Base-by-base conservation (phyloP, 1,140 invertebrate genomes). In the Hesperophylax magnus region DNA sequence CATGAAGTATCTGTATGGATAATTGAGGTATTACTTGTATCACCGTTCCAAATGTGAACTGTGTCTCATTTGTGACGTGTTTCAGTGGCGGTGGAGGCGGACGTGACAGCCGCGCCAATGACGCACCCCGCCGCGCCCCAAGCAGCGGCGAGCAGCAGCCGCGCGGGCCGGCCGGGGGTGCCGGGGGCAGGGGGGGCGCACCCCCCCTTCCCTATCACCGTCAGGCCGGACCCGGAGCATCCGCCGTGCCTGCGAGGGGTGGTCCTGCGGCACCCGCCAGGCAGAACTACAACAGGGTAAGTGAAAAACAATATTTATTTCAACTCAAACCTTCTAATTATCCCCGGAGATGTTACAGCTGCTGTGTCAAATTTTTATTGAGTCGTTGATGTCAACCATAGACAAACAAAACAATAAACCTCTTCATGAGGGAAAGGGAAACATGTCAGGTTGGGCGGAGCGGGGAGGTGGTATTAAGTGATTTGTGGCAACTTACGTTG, bases 221-320 rank as follows among this genome's bases (percentile, higher is more conserved):
- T 47, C 39, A 47, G 67, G 31, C 52, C 56, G 56, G 17, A 8
- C 20, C 17, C 1, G 71, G 39, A n/a, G 63, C 63, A 0, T 17
- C 17, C 27, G n/a, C 52, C 24, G 24, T 31, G 18, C 47, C n/a
- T 65, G 11, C 31, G 17, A n/a, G 27, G 77, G 20, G 27, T 2
- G 20, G 39, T 1, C 15, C 18, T 20, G 22, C 27, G 2, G 34
- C 8, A 24, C 65, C 47, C 11, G 72, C 54, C 24, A 47, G 72
- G 2, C 53, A 56, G 15, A 76, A 76, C 56, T 76, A 58, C 56
- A 76, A 76, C 56, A 58, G 72, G 72, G 72, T 76, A 5, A 60
- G 52, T 56, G 63, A 27, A 8, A 31, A 1, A 24, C 4, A 22
- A 15, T 34, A 34, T 65, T 27, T 34, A 39, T 39, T 2, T 31